phyloP scores from a whole-genome alignment of 2,888 invertebrate genomes.

The Falcaria lacertinaria region DNA sequence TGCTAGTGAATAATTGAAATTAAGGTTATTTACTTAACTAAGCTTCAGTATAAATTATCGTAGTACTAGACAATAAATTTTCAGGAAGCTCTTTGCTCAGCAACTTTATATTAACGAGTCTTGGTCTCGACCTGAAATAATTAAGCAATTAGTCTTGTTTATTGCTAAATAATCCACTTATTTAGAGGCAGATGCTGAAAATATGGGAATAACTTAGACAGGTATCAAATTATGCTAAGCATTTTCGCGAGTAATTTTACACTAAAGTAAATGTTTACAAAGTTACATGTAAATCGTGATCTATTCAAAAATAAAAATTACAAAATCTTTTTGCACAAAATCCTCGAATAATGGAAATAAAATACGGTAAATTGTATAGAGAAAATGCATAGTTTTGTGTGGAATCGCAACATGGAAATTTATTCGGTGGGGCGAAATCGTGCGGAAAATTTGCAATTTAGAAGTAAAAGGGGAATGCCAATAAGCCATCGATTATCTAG shows the following conservation, averaged over 20 bases:
- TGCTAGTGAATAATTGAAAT: conserved; percentile 39
- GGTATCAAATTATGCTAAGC: too few species aligned
- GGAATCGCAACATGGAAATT: conserved; percentile 67
- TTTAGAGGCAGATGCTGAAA: conserved; percentile 34
- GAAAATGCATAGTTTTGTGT: conserved; percentile 53
- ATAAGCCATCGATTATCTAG: conserved; percentile 78
- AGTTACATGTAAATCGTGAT: too few species aligned
- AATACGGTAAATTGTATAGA: conserved; percentile 48
- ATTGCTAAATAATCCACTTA: conserved; percentile 50
- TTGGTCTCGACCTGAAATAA: conserved; percentile 52
- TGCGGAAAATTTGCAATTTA: conserved; percentile 79
- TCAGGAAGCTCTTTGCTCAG: conserved; percentile 45
- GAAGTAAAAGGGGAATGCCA: conserved; percentile 76
- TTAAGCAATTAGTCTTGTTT: conserved; percentile 68
- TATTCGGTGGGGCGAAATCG: conserved; percentile 73
- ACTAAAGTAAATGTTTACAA: too few species aligned
- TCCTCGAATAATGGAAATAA: conserved; percentile 27
- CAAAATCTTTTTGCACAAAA: conserved; percentile 7
- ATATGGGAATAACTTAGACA: neutral
- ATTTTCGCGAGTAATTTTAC: too few species aligned
- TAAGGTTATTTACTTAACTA: conserved; percentile 37
- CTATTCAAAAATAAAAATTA: too few species aligned
- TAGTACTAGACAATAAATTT: conserved; percentile 54
- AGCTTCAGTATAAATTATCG: conserved; percentile 38
- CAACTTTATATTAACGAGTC: conserved; percentile 42